Evolutionary conservation across 1,140 invertebrate genomes (phyloP).

Genomic region (Philotrypesis tridentata): DNA sequence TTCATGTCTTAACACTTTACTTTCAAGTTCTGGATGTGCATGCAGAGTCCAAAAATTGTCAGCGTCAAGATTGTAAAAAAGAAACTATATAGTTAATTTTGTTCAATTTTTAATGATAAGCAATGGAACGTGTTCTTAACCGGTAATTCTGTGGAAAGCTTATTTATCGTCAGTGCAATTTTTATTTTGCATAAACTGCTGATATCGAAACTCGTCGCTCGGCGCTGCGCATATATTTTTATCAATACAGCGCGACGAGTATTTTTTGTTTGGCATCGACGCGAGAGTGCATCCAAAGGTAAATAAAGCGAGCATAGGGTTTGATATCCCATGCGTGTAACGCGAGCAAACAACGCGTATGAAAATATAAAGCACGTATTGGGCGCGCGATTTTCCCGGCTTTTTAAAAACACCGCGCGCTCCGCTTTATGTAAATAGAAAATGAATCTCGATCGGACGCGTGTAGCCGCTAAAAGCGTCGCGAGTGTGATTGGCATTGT

Average conservation of each 20-base stretch:
- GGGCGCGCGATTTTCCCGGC: not conserved
- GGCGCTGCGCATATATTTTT: not conserved
- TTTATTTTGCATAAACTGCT: too few species aligned
- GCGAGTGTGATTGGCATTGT: not conserved
- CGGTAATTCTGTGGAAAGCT: too few species aligned
- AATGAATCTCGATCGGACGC: not conserved
- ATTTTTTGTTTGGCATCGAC: too few species aligned
- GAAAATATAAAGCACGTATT: not conserved
- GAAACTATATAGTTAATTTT: not conserved
- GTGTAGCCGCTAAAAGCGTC: not conserved
- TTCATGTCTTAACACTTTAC: not conserved
- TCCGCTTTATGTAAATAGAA: slow-evolving; percentile 1
- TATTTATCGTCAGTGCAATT: too few species aligned
- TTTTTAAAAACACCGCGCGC: not conserved
- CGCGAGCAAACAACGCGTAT: not conserved
- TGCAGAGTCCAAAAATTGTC: too few species aligned
- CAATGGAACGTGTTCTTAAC: too few species aligned
- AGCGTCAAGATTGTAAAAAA: too few species aligned
- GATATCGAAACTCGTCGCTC: too few species aligned
- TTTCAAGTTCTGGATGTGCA: too few species aligned
- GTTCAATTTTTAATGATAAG: too few species aligned
- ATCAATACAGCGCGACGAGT: too few species aligned
- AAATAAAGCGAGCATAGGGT: not conserved
- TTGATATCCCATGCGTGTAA: not conserved
- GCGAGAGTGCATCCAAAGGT: not conserved